Evolutionary conservation across 2,888 invertebrate species (phyloP).

Genomic region (Zelleria hepariella): DNA sequence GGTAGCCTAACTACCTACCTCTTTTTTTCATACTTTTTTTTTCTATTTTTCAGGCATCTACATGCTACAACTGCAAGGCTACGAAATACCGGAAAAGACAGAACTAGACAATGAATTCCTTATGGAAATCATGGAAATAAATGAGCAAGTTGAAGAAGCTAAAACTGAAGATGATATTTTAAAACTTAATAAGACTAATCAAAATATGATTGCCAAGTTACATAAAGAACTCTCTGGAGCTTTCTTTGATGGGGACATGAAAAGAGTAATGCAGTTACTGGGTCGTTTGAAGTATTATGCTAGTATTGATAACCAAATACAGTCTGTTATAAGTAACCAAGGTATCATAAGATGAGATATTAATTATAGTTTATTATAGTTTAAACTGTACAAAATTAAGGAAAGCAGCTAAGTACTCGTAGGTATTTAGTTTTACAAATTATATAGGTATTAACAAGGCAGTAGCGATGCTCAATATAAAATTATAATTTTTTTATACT

Average conservation of each 20-base stretch:
- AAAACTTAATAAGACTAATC: conserved; percentile 72
- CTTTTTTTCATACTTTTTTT: too few relatives aligned
- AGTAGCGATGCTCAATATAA: too few relatives aligned
- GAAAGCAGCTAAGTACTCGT: too few relatives aligned
- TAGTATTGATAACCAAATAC: conserved; percentile 84
- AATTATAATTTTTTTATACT: too few relatives aligned
- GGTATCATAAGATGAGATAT: conserved; percentile 67
- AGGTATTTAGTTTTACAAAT: background rate
- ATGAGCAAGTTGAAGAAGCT: conserved; percentile 86
- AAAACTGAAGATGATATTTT: conserved; percentile 70
- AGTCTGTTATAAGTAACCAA: conserved; percentile 71
- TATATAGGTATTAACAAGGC: background rate
- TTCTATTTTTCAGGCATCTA: conserved; percentile 83
- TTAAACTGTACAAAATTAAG: background rate
- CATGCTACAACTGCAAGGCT: conserved; percentile 78
- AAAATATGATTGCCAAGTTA: conserved; percentile 62
- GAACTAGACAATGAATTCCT: conserved; percentile 79
- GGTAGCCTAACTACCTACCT: too few relatives aligned
- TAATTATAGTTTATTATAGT: background rate
- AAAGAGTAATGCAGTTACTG: conserved; percentile 75
- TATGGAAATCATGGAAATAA: conserved; percentile 89
- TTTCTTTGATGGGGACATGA: conserved; percentile 76
- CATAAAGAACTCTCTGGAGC: conserved; percentile 72
- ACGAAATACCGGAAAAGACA: conserved; percentile 77
- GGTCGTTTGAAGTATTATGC: conserved; percentile 88